A percentile compares a stretch with the other conserved stretches of the same genome.
phyloP scores from a whole-genome alignment of 2,113 vertebrate genomes.

The Hippocampus barbouri region DNA sequence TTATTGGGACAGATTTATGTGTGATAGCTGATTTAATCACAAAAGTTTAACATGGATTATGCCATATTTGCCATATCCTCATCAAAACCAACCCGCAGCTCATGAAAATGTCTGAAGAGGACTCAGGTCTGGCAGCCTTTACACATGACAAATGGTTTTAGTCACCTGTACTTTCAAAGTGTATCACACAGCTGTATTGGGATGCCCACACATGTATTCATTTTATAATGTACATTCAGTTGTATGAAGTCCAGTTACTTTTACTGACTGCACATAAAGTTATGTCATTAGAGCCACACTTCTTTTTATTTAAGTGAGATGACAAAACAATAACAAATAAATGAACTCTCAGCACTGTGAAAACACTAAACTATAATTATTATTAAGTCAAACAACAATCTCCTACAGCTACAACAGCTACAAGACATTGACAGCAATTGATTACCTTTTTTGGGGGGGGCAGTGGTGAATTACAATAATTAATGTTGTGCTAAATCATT shows the following conservation, averaged over 20 bases:
- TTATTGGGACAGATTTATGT: neutral
- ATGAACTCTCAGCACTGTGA: neutral
- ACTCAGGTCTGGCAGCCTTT: slow-evolving; percentile 14
- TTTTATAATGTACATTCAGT: neutral
- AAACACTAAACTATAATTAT: neutral
- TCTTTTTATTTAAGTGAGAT: neutral
- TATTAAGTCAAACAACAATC: slow-evolving; percentile 9
- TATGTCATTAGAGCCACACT: neutral
- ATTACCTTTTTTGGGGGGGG: neutral
- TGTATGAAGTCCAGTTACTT: neutral
- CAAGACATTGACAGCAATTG: neutral
- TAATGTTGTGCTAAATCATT: neutral
- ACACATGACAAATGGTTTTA: neutral
- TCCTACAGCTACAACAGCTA: neutral
- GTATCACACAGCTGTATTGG: slow-evolving; percentile 8
- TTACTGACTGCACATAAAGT: neutral
- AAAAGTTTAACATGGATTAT: slow-evolving; percentile 1
- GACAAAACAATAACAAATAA: neutral
- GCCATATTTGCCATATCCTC: slow-evolving; percentile 9
- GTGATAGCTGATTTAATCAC: slow-evolving; percentile 12
- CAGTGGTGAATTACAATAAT: neutral
- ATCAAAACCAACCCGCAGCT: neutral
- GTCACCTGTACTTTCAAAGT: neutral
- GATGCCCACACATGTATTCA: slow-evolving; percentile 11
- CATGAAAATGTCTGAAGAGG: slow-evolving; percentile 22